Evolutionary conservation across 2,888 invertebrate species (phyloP).

Genomic region (Neria commutata): DNA sequence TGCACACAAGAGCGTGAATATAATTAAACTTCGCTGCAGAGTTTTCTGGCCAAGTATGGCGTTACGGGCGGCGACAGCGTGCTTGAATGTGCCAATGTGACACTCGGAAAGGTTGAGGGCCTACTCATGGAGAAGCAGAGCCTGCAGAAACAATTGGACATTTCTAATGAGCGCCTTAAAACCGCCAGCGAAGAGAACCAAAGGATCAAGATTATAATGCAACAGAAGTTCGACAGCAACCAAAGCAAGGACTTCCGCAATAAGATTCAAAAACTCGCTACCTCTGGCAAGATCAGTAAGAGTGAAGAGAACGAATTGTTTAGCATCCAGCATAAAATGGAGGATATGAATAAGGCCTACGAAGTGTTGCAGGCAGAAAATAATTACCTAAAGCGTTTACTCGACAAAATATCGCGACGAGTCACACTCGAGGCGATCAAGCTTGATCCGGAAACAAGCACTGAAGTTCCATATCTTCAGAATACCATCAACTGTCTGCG

Average conservation of each 20-base stretch:
- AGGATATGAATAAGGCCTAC: conserved; percentile 47
- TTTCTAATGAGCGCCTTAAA: conserved; percentile 37
- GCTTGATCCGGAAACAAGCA: conserved; percentile 43
- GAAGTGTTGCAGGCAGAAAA: conserved; percentile 51
- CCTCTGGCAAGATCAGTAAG: conserved; percentile 40
- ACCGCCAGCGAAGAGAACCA: conserved; percentile 38
- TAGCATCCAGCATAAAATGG: conserved; percentile 40
- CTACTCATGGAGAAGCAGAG: conserved; percentile 42
- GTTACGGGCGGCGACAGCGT: conserved; percentile 44
- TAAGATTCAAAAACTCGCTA: conserved; percentile 43
- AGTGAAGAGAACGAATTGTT: conserved; percentile 46
- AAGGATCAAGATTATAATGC: conserved; percentile 43
- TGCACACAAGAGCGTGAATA: not conserved
- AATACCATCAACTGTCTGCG: conserved; percentile 44
- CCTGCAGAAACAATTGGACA: conserved; percentile 36
- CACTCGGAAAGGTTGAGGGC: conserved; percentile 41
- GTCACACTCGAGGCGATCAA: conserved; percentile 33
- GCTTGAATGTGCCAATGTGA: conserved; percentile 40
- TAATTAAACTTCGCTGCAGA: not conserved
- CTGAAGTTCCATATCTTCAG: conserved; percentile 47
- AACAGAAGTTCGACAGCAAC: conserved; percentile 39
- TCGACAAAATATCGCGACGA: conserved; percentile 48
- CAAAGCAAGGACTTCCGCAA: conserved; percentile 37
- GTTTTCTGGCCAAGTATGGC: conserved; percentile 6
- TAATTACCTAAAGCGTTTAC: conserved; percentile 41